Evolutionary conservation across 2,113 vertebrate species (phyloP).

Genomic region (Emydocephalus ijimae): DNA sequence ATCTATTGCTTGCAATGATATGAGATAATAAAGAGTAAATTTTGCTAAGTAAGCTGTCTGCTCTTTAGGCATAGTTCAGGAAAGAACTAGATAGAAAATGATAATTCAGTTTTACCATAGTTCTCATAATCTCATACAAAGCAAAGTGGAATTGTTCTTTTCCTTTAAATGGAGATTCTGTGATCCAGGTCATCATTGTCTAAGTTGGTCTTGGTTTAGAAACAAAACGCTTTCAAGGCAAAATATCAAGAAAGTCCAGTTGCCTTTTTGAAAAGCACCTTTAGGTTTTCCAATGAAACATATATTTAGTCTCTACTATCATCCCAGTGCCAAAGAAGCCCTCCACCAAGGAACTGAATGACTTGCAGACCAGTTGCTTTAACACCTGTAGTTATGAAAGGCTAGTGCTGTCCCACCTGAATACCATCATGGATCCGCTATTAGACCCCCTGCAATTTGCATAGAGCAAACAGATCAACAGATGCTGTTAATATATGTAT

Average conservation of each 20-base stretch:
- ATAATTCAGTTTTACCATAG: background rate
- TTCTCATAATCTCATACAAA: background rate
- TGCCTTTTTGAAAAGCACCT: background rate
- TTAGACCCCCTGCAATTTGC: too few species aligned
- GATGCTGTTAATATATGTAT: too few species aligned
- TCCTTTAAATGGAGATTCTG: background rate
- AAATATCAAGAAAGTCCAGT: background rate
- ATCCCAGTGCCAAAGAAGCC: too few species aligned
- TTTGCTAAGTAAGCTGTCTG: background rate
- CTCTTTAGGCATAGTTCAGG: background rate
- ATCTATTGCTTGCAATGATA: background rate
- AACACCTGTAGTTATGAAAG: too few species aligned
- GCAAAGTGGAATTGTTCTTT: background rate
- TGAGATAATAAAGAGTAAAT: background rate
- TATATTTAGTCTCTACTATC: background rate
- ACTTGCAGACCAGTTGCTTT: too few species aligned
- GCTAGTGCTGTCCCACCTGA: too few species aligned
- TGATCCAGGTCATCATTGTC: background rate
- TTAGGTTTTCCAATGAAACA: background rate
- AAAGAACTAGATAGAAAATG: background rate
- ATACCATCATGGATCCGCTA: too few species aligned
- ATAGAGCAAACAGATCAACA: too few species aligned
- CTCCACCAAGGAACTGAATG: too few species aligned
- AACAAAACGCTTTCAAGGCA: background rate
- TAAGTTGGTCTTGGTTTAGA: background rate